phyloP scores from a whole-genome alignment of 2,888 invertebrate genomes.

The Halictus quadricinctus region DNA sequence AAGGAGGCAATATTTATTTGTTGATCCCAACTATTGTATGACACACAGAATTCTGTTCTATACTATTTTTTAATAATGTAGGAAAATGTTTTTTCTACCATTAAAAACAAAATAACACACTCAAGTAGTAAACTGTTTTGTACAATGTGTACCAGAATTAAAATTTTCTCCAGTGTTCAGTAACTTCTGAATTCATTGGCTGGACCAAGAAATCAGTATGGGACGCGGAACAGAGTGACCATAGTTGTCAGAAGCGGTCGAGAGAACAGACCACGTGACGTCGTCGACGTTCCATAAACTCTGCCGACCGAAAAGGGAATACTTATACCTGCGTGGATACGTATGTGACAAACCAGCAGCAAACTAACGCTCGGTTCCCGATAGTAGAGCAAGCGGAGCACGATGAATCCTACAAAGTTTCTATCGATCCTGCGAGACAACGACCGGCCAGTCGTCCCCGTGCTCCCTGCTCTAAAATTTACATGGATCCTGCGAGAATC shows the following conservation, averaged over 20 bases:
- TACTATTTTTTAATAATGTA: no score
- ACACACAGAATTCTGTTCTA: no score
- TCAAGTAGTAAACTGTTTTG: no score
- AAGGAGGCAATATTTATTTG: no score
- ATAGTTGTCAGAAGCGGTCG: constrained; percentile 39
- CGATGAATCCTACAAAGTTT: constrained; percentile 48
- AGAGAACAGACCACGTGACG: constrained; percentile 46
- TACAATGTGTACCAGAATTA: no score
- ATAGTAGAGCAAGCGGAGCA: constrained; percentile 44
- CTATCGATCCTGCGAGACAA: constrained; percentile 49
- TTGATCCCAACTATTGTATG: no score
- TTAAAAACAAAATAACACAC: no score
- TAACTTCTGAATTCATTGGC: background rate
- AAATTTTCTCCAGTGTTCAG: background rate
- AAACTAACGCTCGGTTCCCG: constrained; percentile 33
- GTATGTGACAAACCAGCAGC: constrained; percentile 29
- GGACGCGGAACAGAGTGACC: constrained; percentile 30
- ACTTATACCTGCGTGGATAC: constrained; percentile 23
- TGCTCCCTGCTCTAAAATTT: constrained; percentile 33
- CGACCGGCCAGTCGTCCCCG: background rate
- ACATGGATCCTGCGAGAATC: constrained; percentile 48
- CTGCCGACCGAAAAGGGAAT: constrained; percentile 38
- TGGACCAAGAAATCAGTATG: constrained; percentile 7
- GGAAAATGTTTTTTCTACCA: no score
- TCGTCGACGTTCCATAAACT: constrained; percentile 31